Percentiles rank a stretch among this genome's conserved stretches.
phyloP scores from a whole-genome alignment of 37 sponge, comb jelly and placozoan genomes.

The Cladorhizidae sp. region DNA sequence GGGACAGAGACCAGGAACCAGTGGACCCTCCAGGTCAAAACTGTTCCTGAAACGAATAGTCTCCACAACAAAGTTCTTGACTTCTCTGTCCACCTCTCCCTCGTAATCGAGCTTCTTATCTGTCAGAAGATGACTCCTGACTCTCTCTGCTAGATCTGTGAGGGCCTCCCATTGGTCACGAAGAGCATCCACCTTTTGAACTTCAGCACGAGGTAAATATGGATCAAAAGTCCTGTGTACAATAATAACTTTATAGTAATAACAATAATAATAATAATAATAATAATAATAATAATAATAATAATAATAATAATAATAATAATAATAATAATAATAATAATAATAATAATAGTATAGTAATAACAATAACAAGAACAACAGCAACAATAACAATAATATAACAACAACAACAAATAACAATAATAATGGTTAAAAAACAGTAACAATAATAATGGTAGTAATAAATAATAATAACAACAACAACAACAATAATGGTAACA shows the following conservation, averaged over 20 bases:
- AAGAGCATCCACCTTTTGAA: conserved; percentile 61
- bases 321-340: not conserved
- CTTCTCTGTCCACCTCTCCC: conserved; percentile 83
- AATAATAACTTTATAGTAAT: too few species aligned
- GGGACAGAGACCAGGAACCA: conserved; percentile 79
- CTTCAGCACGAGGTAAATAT: conserved; percentile 66
- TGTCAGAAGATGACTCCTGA: conserved; percentile 55
- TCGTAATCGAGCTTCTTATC: conserved; percentile 67
- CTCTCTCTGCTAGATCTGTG: conserved; percentile 61
- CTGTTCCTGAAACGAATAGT: conserved; percentile 87
- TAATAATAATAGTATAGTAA: too few species aligned
- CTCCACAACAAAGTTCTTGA: conserved; percentile 79
- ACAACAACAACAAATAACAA: too few species aligned
- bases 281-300: not conserved
- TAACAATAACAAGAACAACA: too few species aligned
- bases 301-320: not conserved
- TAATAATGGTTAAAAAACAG: too few species aligned
- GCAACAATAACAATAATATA: too few species aligned
- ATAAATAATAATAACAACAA: too few species aligned
- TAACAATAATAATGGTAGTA: too few species aligned
- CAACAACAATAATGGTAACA: too few species aligned
- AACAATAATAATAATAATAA: too few species aligned
- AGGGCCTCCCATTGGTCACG: conserved; percentile 77
- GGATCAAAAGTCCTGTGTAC: conserved; percentile 35
- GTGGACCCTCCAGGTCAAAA: conserved; percentile 92